Conservation (phyloP, 2,113 vertebrate species). For the Noctilio leporinus region DNA sequence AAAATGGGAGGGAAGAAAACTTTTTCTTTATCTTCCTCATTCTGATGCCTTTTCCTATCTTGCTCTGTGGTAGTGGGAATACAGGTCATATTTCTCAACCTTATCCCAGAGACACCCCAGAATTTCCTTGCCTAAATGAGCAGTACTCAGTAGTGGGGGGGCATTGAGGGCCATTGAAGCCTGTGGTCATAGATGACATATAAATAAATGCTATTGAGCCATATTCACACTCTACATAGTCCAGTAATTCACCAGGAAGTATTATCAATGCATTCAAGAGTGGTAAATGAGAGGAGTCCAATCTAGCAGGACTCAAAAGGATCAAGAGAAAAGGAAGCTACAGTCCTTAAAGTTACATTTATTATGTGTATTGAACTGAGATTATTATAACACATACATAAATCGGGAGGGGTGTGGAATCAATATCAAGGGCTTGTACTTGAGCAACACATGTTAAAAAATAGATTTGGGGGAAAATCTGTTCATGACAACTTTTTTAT, state of each 20-base stretch:
- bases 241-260: background rate
- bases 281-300: background rate
- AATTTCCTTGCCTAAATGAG: background rate
- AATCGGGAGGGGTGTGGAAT: background rate
- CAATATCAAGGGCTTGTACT: background rate
- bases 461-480: background rate
- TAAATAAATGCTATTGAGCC: background rate
- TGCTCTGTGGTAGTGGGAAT: background rate
- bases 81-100: background rate
- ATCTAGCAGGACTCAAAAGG: background rate
- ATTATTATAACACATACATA: background rate
- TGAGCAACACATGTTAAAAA: background rate
- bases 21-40: background rate
- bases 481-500: background rate
- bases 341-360: background rate
- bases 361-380: background rate
- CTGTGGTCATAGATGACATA: background rate
- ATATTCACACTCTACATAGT: background rate
- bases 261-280: background rate
- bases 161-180: background rate
- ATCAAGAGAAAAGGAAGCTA: background rate
- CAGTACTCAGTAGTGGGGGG: background rate
- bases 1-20: background rate
- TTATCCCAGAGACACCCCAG: background rate
- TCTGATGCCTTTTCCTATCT: background rate